Evolutionary conservation across 2,113 vertebrate genomes (phyloP), one percentile per base, ranked within the genome.

Genomic region (Lates calcarifer): DNA sequence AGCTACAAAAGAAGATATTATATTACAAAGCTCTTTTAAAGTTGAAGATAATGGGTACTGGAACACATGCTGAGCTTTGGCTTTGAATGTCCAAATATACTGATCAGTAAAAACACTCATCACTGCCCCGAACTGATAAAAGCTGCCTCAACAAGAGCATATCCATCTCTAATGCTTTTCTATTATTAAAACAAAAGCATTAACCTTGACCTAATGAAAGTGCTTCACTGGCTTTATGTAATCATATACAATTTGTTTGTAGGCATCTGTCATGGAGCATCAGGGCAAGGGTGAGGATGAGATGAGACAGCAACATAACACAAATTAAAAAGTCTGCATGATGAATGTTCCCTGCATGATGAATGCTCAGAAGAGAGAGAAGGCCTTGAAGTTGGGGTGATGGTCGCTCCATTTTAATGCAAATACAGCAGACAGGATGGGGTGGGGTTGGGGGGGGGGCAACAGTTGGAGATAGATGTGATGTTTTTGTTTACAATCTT

Each of bases 111-210:
- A 79, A 35, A 75, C 72, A 68, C 66, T 39, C 73, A 85, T 80
- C 71, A 65, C 58, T 63, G 65, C 43, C 51, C 60, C 26, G 64
- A 79, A 83, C 37, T 45, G 41, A 60, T 69, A 81, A 83, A 87
- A 83, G 49, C 68, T 20, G 45, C 71, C 39, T 58, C 45, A 79
- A 83, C 73, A 78, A 28, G 8, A 56, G 33, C 64, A 69, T 62
- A 85, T 87, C 70, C 60, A 79, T 82, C 77, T 81, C 71, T 79
- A 77, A 82, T 89, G 71, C 75, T 80, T 82, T 83, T 69, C 70
- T 79, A 78, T 91, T 87, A 77, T 91, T 83, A 93, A 93, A 92
- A 91, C 84, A 88, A 89, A 87, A 75, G 39, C 89, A 91, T 90
- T 89, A 89, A 81, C 93, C 85, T 92, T 92, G 87, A 77, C 86